These are phyloP conservation scores for Fratercula arctica DNA, from an alignment of 2,797 vertebrate species.

Conservation along the genomic window DNA sequence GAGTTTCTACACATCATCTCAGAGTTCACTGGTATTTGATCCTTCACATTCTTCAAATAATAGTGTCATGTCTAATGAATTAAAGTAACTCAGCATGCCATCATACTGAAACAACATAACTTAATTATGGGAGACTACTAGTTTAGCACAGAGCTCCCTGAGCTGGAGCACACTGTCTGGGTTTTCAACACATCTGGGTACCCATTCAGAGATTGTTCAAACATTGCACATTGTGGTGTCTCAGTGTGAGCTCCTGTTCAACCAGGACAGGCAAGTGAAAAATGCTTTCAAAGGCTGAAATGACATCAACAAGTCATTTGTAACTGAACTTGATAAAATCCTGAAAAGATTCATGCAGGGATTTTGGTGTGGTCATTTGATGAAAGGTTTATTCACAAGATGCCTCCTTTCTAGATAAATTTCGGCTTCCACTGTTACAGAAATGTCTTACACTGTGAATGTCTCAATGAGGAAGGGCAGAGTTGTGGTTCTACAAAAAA, in stretches of 20 bases:
- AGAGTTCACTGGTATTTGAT: not conserved
- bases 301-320: not conserved
- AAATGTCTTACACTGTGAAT: not conserved
- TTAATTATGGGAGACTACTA: not conserved
- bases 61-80: not conserved
- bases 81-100: not conserved
- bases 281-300: not conserved
- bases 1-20: not conserved
- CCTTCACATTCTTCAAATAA: not conserved
- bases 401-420: not conserved
- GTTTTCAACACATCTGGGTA: not conserved
- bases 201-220: not conserved
- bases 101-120: not conserved
- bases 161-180: not conserved
- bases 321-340: not conserved
- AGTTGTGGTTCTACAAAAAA: not conserved
- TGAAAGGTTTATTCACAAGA: not conserved
- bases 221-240: not conserved
- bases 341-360: not conserved
- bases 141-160: not conserved
- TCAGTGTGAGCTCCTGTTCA: not conserved
- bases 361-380: not conserved
- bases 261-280: not conserved
- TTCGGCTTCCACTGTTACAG: not conserved
- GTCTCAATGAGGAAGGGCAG: not conserved